A percentile compares a stretch with the other conserved stretches of the same genome.
Conservation (phyloP, 2,797 vertebrate genomes). For the Mionectes olivaceus region DNA sequence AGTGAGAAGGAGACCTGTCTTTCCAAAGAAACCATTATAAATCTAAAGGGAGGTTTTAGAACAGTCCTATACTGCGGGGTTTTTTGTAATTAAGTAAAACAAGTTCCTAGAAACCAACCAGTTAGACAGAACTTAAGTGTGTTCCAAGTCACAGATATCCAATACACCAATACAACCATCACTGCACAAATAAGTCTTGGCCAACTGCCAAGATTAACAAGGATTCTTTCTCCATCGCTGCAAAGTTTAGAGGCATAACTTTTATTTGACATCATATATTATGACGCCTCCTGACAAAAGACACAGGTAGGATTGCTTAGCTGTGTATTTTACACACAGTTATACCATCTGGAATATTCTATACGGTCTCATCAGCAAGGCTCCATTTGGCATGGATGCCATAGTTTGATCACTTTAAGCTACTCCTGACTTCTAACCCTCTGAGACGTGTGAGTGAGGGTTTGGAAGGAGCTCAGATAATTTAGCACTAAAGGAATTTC, state of each 20-base stretch:
- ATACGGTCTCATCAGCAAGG: background rate
- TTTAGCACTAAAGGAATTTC: background rate
- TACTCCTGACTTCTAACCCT: conserved; percentile 31
- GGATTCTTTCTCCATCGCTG: background rate
- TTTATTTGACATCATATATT: background rate
- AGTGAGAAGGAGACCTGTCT: background rate
- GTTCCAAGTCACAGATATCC: background rate
- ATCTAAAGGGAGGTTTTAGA: background rate
- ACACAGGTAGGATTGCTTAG: background rate
- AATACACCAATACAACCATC: background rate
- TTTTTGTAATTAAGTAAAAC: background rate
- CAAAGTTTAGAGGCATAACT: background rate
- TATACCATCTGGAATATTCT: background rate
- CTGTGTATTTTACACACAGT: background rate
- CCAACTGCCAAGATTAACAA: background rate
- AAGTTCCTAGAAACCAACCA: background rate
- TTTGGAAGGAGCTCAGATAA: background rate
- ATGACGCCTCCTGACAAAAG: background rate
- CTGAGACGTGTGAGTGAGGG: background rate
- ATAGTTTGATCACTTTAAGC: background rate
- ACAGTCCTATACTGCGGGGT: fast-evolving
- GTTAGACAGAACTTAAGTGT: background rate
- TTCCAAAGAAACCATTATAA: background rate
- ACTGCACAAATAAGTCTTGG: background rate
- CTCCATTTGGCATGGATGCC: conserved; percentile 3